Conservation (phyloP, 2,113 vertebrate genomes). For the Nyctibius bracteatus region DNA sequence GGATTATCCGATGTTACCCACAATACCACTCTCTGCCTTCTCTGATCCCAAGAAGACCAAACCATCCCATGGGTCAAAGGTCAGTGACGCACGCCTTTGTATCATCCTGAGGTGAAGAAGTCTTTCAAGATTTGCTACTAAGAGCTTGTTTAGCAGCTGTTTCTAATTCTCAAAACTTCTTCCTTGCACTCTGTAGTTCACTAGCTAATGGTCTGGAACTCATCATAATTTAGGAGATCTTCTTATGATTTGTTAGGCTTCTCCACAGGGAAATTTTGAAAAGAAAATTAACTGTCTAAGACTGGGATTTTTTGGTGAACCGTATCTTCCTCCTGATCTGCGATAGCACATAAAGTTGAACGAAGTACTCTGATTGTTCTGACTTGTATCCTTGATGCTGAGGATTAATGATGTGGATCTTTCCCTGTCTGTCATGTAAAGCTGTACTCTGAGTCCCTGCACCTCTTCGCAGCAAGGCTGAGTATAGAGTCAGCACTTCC, state of each 20-base stretch:
- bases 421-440: background rate
- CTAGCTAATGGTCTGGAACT: background rate
- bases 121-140: background rate
- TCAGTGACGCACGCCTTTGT: constrained; percentile 69
- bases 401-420: background rate
- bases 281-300: background rate
- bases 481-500: background rate
- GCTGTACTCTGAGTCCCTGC: background rate
- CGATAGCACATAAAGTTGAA: background rate
- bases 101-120: background rate
- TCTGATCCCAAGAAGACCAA: constrained; percentile 99
- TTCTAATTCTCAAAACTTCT: background rate
- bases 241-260: background rate
- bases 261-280: background rate
- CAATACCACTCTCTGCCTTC: constrained; percentile 97
- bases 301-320: background rate
- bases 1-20: constrained; percentile 96
- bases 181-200: background rate
- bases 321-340: background rate
- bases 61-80: constrained; percentile 94
- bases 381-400: background rate
- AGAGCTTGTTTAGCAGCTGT: background rate
- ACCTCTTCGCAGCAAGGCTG: background rate
- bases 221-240: background rate
- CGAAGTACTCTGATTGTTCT: background rate